Base-by-base conservation (phyloP, 2,888 invertebrate genomes). In the Gortyna flavago region DNA sequence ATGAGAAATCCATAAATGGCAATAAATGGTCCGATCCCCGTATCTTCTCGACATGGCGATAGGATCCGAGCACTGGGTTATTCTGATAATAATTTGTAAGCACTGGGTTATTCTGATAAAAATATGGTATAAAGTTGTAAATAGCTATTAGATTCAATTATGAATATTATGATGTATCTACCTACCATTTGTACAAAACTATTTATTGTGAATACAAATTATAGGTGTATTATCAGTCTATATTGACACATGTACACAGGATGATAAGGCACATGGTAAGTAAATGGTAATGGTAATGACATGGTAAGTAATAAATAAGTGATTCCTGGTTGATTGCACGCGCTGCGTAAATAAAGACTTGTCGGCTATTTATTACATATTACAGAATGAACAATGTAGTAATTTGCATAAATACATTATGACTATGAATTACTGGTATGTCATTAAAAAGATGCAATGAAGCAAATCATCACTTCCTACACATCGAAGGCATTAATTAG, bases 361-460 rank as follows among this genome's bases (percentile, higher is more conserved):
- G 38, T 54, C 6, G 16, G 44, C 18, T 70, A 59, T 51, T 69
- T 51, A 51, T 51, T 59, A n/a, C 35, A 35, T 54, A 35, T 54
- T 38, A 48, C 2, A 38, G 11, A 68, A 65, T 79, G 65, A 48
- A 57, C 44, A 57, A 64, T 66, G 64, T 51, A 13, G 35, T 66
- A 21, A 67, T 82, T 80, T 65, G 48, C 70, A 78, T 86, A 75
- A 65, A 80, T 66, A 71, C n/a, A 65, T 44, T 72, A 77, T 48
- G 41, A 78, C 57, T 72, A n/a, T 59, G 13, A 62, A 44, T 32
- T 66, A n/a, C 1, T 29, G 38, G 80, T 88, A 87, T n/a, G 5
- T 86, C 88, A 87, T 80, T 83, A 25, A 78, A 70, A 76, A 84
- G 69, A 78, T 82, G 65, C 82, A 78, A 57, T 81, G 29, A 69